Percentiles rank a stretch among this genome's conserved stretches.
Evolutionary conservation across 37 sponge, comb jelly and placozoan genomes (phyloP).

Genomic region (Cliona cf. orientalis): DNA sequence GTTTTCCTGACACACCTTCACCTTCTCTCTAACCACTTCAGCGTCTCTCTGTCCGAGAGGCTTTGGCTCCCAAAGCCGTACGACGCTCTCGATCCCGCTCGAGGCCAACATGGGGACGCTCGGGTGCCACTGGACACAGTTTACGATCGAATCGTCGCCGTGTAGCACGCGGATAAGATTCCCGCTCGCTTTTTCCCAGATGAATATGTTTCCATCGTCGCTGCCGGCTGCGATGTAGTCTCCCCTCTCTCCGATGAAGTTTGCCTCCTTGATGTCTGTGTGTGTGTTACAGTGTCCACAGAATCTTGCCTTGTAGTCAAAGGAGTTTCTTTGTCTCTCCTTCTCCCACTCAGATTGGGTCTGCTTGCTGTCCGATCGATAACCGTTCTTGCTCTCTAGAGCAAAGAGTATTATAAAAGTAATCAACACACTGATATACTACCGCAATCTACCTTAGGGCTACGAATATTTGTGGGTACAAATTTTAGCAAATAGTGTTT

Average conservation of each 20-base stretch:
- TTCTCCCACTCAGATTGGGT: conserved; percentile 41
- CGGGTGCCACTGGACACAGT: conserved; percentile 94
- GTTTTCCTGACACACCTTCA: conserved; percentile 60
- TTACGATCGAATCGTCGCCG: conserved; percentile 85
- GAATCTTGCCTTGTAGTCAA: conserved; percentile 79
- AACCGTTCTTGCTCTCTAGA: conserved; percentile 23
- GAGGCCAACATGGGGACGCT: conserved; percentile 60
- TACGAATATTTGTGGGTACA: too few species aligned
- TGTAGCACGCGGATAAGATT: conserved; percentile 72
- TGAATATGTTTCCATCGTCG: conserved; percentile 91
- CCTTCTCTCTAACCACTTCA: not conserved
- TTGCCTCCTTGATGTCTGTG: conserved; percentile 99
- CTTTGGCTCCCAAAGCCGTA: conserved; percentile 81
- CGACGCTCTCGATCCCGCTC: conserved; percentile 89
- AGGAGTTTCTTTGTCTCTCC: conserved; percentile 5
- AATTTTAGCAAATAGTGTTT: too few species aligned
- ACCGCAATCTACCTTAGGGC: too few species aligned
- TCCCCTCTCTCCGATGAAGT: conserved; percentile 84
- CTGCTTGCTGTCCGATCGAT: not conserved
- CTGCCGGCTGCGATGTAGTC: conserved; percentile 93
- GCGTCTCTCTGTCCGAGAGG: not conserved
- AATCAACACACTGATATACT: not conserved
- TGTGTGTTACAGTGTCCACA: conserved; percentile 90
- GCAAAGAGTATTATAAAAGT: not conserved
- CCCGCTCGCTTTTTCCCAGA: conserved; percentile 85